A percentile compares a stretch with the other conserved stretches of the same genome.
These are phyloP conservation scores for Okamejei kenojei DNA, from an alignment of 2,797 vertebrate genomes.

Conservation along the genomic window DNA sequence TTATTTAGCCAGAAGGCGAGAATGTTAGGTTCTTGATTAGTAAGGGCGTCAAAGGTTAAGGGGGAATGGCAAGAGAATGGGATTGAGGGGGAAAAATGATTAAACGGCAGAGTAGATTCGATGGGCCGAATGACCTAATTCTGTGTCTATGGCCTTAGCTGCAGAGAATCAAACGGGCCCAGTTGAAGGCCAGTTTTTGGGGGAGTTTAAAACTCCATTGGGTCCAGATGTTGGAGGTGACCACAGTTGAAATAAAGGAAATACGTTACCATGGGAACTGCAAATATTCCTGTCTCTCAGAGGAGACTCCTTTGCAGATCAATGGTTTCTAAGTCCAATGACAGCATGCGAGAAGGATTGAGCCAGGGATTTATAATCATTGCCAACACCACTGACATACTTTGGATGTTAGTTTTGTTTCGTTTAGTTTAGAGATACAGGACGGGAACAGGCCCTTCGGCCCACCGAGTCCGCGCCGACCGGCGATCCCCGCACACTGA, in stretches of 20 bases:
- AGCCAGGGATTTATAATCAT: slow-evolving; percentile 7
- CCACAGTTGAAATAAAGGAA: not conserved
- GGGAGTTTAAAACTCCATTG: not conserved
- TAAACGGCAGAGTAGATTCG: no score
- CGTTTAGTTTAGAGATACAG: no score
- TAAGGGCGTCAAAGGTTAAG: no score
- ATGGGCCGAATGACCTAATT: no score
- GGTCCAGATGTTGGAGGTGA: not conserved
- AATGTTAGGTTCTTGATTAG: no score
- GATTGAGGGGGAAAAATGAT: no score
- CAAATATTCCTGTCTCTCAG: not conserved
- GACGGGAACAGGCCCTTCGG: no score
- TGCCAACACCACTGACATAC: not conserved
- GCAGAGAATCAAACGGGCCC: not conserved
- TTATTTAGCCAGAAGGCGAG: no score
- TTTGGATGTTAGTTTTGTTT: not conserved
- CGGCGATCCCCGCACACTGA: no score
- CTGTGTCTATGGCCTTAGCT: not conserved
- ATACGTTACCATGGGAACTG: slow-evolving; percentile 21
- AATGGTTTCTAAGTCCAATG: slow-evolving; percentile 7
- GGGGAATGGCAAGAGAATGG: no score
- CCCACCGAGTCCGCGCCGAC: no score
- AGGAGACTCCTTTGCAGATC: slow-evolving; percentile 22
- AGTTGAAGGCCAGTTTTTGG: not conserved
- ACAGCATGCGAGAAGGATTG: not conserved